phyloP scores from a whole-genome alignment of 2,888 invertebrate genomes.

The Rhogogaster chlorosoma region DNA sequence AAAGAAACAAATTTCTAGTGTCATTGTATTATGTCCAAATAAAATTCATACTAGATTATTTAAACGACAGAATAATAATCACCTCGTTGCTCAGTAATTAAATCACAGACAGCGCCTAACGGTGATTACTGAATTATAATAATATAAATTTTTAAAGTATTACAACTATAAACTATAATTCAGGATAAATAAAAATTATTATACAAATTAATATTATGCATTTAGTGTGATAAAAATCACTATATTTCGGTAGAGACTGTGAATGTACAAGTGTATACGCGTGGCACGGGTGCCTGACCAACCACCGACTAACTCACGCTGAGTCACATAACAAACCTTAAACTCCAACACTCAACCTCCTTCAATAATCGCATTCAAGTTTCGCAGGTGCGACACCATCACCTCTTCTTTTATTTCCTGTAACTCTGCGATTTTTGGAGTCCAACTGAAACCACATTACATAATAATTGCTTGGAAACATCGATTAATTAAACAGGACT shows the following conservation, averaged over 20 bases:
- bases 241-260: conserved; percentile 67
- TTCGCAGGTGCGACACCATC: conserved; percentile 58
- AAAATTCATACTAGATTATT: conserved; percentile 6
- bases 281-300: conserved; percentile 49
- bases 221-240: conserved; percentile 68
- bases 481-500: neutral
- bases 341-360: conserved; percentile 32
- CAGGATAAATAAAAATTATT: conserved; percentile 68
- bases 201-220: conserved; percentile 71
- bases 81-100: conserved; percentile 67
- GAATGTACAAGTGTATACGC: conserved; percentile 68
- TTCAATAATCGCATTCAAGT: conserved; percentile 51
- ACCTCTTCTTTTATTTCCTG: conserved; percentile 30
- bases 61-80: conserved; percentile 29
- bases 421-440: conserved; percentile 55
- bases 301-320: conserved; percentile 39
- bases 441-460: conserved; percentile 41
- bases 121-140: conserved; percentile 62
- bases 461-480: neutral
- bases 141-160: conserved; percentile 58
- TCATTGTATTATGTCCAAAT: conserved; percentile 1
- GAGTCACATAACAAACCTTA: conserved; percentile 47
- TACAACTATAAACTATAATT: conserved; percentile 61
- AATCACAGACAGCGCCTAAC: conserved; percentile 72
- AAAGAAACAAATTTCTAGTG: neutral